A percentile compares a stretch with the other conserved stretches of the same genome.
phyloP scores from a whole-genome alignment of 2,888 invertebrate species.

The Xestia xanthographa region DNA sequence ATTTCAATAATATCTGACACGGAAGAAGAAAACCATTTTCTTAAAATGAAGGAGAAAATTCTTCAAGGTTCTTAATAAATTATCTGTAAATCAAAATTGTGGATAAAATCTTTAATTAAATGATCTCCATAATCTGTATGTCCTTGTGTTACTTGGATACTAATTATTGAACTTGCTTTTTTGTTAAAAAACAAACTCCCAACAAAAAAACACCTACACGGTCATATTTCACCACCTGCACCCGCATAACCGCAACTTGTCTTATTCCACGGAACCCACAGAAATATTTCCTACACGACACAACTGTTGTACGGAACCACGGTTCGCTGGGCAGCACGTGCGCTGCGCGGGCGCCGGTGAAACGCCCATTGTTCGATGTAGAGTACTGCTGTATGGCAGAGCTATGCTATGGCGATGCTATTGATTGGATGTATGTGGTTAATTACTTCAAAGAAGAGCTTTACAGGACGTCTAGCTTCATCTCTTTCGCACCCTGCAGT shows the following conservation, averaged over 20 bases:
- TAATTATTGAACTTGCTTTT: background rate
- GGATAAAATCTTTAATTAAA: background rate
- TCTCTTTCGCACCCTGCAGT: background rate
- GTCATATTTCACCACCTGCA: constrained; percentile 36
- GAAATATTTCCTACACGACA: constrained; percentile 41
- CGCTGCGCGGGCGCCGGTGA: constrained; percentile 54
- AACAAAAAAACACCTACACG: background rate
- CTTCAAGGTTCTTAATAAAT: background rate
- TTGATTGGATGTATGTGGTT: background rate
- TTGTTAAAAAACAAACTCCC: background rate
- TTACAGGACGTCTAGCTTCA: background rate
- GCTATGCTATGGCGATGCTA: constrained; percentile 30
- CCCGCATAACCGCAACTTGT: constrained; percentile 47
- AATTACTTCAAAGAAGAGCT: background rate
- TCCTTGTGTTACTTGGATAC: background rate
- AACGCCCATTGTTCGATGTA: constrained; percentile 21
- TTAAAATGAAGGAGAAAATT: background rate
- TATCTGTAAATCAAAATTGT: background rate
- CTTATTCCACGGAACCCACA: constrained; percentile 41
- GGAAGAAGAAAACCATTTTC: background rate
- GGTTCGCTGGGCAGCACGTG: constrained; percentile 66
- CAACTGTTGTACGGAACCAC: constrained; percentile 61
- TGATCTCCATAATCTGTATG: background rate
- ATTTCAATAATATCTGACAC: background rate
- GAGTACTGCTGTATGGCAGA: background rate